phyloP scores from a whole-genome alignment of 2,113 vertebrate species.

The Meleagris gallopavo region DNA sequence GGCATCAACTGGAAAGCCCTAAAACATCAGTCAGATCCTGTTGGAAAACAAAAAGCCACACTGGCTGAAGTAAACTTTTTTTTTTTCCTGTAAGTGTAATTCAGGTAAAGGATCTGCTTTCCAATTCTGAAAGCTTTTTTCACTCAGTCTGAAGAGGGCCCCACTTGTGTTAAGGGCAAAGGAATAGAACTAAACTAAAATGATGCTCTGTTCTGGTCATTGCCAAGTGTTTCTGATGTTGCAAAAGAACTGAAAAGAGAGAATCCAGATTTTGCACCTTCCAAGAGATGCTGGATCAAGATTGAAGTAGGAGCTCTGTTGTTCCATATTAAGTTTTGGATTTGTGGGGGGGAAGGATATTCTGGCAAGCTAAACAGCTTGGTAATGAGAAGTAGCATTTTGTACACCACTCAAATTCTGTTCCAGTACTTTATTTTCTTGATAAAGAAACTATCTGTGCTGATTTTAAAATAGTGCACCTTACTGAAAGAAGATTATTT shows the following conservation, averaged over 20 bases:
- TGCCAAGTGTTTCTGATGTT: background rate
- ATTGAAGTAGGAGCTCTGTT: background rate
- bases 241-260: background rate
- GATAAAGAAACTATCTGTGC: background rate
- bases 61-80: background rate
- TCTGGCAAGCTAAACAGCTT: background rate
- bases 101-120: background rate
- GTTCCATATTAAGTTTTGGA: background rate
- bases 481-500: background rate
- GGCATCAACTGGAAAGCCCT: background rate
- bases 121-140: no score
- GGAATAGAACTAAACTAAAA: fast-evolving
- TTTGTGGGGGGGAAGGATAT: fast-evolving
- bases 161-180: background rate
- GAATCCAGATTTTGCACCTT: background rate
- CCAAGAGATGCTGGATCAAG: background rate
- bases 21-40: background rate
- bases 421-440: background rate
- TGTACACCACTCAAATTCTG: background rate
- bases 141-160: background rate
- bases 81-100: background rate
- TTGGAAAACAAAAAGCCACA: background rate
- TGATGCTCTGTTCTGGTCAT: background rate
- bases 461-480: background rate
- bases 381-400: background rate